Percentiles rank a stretch among this genome's conserved stretches.
phyloP scores from a whole-genome alignment of 2,113 vertebrate species.

The Antechinus stuartii region DNA sequence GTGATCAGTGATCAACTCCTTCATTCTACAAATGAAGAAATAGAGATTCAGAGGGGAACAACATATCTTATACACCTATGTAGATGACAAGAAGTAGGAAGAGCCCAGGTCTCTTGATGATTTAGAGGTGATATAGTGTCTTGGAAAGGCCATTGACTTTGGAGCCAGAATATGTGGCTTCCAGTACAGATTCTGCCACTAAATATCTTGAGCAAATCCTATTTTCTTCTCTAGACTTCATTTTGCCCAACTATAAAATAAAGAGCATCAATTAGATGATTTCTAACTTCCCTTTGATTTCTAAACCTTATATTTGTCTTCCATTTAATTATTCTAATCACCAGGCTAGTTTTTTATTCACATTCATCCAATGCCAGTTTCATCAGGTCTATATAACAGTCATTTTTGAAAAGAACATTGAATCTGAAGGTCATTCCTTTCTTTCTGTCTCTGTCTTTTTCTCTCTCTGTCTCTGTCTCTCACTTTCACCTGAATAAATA shows the following conservation, averaged over 20 bases:
- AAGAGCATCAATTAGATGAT: not conserved
- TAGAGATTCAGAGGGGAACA: not conserved
- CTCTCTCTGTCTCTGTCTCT: too few relatives aligned
- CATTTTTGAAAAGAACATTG: not conserved
- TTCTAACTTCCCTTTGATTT: not conserved
- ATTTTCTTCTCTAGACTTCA: not conserved
- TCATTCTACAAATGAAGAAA: not conserved
- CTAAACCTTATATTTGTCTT: not conserved
- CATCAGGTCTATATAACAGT: too few relatives aligned
- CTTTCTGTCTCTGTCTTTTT: too few relatives aligned
- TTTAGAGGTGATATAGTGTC: not conserved
- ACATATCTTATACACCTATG: not conserved
- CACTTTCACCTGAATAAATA: not conserved
- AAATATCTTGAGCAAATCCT: not conserved
- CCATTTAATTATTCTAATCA: not conserved
- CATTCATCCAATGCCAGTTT: not conserved
- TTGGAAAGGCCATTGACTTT: not conserved
- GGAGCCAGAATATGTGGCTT: not conserved
- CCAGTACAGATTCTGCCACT: not conserved
- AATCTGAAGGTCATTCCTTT: not conserved
- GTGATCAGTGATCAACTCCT: not conserved
- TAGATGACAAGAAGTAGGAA: not conserved
- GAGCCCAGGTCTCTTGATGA: not conserved
- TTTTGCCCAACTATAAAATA: not conserved
- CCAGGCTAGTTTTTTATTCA: not conserved